Base-by-base conservation (phyloP, 2,113 vertebrate genomes). In the Opisthocomus hoazin region DNA sequence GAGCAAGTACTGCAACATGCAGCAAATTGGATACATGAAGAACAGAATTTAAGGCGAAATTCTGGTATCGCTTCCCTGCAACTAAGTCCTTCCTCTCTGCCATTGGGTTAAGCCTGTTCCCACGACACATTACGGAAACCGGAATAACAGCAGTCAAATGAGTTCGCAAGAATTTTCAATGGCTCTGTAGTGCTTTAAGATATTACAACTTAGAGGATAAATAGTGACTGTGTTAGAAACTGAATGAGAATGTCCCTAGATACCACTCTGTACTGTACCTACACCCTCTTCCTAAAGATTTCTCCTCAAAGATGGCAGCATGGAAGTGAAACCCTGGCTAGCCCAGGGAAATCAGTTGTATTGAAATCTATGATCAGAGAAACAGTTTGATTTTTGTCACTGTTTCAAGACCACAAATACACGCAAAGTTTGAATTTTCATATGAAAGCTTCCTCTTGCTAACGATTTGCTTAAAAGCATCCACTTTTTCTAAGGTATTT, bases 201-300 rank as follows among this genome's bases (percentile, higher is more conserved):
- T 23, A 22, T 3, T 36, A 36, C 10, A 73, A 16, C 29, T 46
- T 6, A 2, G 9, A 75, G 15, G 3, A 34, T 45, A 82, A 73
- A 10, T 2, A 21, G 5, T 10, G 29, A 29, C 41, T 83, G 23
- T 12, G 8, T 29, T 64, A 36, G 18, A 27, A 68, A 43, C 13
- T 15, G 15, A 63, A 18, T 2, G 17, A 87, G 39, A 60, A 15
- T 1, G 0, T 27, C 26, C 43, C 36, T 60, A 3, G 1, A 6
- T 3, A 14, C 2, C 43, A 20, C 6, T 5, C 70, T 18, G 23
- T 13, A 30, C 39, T 41, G 6, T 18, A 58, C 37, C 11, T 13
- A 0, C 2, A 4, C 10, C 22, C 10, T 13, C 57, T 26, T 46
- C 87, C 41, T 18, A 7, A 60, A 50, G 71, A 7, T 14, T 70